These are phyloP conservation scores for Tenthredo scrophulariae DNA, from an alignment of 2,888 invertebrate genomes.

Conservation along the genomic window DNA sequence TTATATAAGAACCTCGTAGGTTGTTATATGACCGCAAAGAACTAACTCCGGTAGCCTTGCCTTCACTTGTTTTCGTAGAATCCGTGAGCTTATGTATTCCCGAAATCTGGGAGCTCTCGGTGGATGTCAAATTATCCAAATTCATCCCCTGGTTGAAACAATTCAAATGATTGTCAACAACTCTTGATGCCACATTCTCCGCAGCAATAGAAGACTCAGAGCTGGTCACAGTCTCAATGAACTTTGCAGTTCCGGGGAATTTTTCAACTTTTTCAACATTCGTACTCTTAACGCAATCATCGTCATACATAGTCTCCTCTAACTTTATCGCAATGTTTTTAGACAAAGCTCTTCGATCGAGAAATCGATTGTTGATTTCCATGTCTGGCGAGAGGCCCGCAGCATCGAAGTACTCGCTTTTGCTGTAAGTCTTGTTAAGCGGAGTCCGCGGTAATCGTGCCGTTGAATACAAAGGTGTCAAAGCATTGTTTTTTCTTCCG, in stretches of 20 bases:
- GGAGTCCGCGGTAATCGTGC: conserved; percentile 36
- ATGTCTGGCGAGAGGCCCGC: conserved; percentile 52
- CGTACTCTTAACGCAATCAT: conserved; percentile 57
- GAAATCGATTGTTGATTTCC: conserved; percentile 17
- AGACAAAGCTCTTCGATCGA: conserved; percentile 50
- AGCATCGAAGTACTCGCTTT: conserved; percentile 39
- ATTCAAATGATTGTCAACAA: background rate
- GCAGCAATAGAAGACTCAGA: background rate
- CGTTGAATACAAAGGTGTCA: background rate
- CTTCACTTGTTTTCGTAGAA: background rate
- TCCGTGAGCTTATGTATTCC: background rate
- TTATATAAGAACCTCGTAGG: background rate
- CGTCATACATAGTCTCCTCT: conserved; percentile 65
- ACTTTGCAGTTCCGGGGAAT: background rate
- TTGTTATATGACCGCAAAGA: background rate
- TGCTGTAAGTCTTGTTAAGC: conserved; percentile 57
- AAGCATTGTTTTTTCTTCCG: background rate
- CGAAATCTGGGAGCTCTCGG: background rate
- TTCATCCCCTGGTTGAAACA: background rate
- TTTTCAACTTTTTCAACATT: background rate
- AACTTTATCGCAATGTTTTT: conserved; percentile 65
- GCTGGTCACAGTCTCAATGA: background rate
- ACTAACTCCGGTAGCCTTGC: background rate
- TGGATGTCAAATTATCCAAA: background rate
- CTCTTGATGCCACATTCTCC: background rate